A percentile compares a stretch with the other conserved stretches of the same genome.
Conservation (phyloP, 2,888 invertebrate species). For the Meiosimyza platycephala region DNA sequence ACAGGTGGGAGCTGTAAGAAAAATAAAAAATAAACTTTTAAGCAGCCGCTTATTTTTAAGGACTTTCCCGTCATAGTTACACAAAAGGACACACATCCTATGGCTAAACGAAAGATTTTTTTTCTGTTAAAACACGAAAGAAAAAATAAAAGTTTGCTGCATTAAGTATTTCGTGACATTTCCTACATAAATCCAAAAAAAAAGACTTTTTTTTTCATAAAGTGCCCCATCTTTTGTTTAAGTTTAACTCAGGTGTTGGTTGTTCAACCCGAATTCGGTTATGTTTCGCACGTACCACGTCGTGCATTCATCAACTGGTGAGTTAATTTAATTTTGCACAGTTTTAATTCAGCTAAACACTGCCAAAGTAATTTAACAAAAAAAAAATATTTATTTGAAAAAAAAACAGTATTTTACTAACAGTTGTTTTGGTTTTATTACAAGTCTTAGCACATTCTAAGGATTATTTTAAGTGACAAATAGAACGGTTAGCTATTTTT, state of each 20-base stretch:
- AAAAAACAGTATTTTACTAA: not conserved
- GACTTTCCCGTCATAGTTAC: constrained; percentile 1
- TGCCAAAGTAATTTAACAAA: not conserved
- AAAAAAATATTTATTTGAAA: not conserved
- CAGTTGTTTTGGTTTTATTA: too few species aligned
- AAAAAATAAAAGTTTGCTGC: not conserved
- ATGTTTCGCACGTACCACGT: not conserved
- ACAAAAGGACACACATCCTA: not conserved
- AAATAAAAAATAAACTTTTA: not conserved
- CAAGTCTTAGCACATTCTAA: too few species aligned
- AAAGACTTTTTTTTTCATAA: not conserved
- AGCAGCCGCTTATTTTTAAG: constrained; percentile 8
- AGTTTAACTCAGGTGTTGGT: not conserved
- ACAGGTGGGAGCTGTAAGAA: not conserved
- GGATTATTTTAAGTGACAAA: too few species aligned
- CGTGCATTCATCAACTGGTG: not conserved
- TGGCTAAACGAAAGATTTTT: too few species aligned
- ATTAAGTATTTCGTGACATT: not conserved
- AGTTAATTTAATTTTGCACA: not conserved
- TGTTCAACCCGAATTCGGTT: not conserved
- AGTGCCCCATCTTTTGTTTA: not conserved
- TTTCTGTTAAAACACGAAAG: too few species aligned
- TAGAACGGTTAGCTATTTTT: too few species aligned
- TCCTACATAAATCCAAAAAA: not conserved
- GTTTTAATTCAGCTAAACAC: not conserved